These are phyloP conservation scores for Bufo gargarizans DNA, from an alignment of 2,113 vertebrate genomes.

Conservation along the genomic window DNA sequence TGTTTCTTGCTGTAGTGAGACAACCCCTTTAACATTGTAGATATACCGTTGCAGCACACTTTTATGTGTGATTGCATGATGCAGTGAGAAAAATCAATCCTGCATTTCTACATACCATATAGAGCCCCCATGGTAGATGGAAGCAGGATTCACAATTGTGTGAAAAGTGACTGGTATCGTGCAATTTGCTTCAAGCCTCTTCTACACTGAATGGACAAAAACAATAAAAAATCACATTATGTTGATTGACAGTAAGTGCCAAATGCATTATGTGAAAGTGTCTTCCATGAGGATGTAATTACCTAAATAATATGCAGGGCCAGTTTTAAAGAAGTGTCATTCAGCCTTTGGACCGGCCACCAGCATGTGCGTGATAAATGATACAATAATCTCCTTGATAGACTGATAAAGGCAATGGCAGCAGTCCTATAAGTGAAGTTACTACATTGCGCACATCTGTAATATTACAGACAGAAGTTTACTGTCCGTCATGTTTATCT, in stretches of 20 bases:
- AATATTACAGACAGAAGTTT: too few species aligned
- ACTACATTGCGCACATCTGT: not conserved
- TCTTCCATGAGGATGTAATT: constrained; percentile 37
- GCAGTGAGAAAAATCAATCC: not conserved
- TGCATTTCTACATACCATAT: not conserved
- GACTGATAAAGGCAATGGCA: not conserved
- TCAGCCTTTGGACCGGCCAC: not conserved
- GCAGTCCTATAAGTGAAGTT: not conserved
- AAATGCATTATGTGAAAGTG: constrained; percentile 38
- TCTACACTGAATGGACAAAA: not conserved
- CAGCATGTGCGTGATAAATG: not conserved
- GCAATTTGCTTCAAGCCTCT: constrained; percentile 29
- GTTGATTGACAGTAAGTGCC: constrained; percentile 48
- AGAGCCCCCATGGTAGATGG: not conserved
- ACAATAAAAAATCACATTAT: constrained; percentile 55
- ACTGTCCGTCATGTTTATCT: too few species aligned
- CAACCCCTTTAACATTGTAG: too few species aligned
- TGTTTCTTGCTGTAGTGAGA: too few species aligned
- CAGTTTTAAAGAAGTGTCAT: not conserved
- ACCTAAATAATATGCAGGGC: constrained; percentile 15
- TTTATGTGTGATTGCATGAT: not conserved
- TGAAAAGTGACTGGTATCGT: constrained; percentile 34
- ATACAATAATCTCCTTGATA: not conserved
- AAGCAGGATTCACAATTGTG: not conserved
- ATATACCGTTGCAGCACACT: too few species aligned